Conservation (phyloP, 2,113 vertebrate species). For the Nettapus auritus region DNA sequence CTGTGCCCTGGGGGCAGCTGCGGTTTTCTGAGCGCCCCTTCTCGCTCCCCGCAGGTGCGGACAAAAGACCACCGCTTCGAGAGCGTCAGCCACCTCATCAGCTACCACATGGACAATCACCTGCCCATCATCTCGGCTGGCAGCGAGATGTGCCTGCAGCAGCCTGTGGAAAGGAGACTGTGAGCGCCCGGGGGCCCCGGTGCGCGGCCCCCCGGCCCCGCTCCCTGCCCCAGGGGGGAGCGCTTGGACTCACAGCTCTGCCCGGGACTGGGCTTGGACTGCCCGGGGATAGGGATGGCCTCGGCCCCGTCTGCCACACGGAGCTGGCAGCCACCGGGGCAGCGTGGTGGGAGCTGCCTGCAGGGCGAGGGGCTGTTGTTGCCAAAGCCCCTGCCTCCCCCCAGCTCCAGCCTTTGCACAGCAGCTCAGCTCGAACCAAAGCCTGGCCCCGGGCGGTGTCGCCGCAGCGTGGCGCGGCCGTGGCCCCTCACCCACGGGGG, state of each 20-base stretch:
- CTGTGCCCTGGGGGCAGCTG: not conserved
- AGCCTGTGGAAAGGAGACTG: constrained; percentile 90
- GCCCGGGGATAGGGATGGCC: not conserved
- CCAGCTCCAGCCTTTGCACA: constrained; percentile 16
- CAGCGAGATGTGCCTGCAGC: constrained; percentile 96
- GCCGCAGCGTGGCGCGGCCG: not conserved
- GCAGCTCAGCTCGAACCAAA: not conserved
- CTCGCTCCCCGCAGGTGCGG: constrained; percentile 81
- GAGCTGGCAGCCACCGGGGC: not conserved
- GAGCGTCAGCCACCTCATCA: constrained; percentile 97
- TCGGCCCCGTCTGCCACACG: not conserved
- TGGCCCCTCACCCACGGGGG: not conserved
- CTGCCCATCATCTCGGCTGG: constrained; percentile 96
- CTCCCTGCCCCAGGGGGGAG: not conserved
- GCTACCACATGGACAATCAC: constrained; percentile 98
- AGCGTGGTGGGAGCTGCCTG: not conserved
- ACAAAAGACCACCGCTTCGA: constrained; percentile 98
- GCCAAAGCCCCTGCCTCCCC: not conserved
- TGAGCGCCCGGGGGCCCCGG: constrained; percentile 65
- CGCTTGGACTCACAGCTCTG: not conserved
- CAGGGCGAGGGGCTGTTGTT: not conserved
- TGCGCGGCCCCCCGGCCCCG: not conserved
- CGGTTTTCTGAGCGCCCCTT: not conserved
- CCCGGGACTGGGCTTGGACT: not conserved
- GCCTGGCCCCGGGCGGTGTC: not conserved